phyloP scores from a whole-genome alignment of 2,113 vertebrate genomes.

The Pampusana beccarii region DNA sequence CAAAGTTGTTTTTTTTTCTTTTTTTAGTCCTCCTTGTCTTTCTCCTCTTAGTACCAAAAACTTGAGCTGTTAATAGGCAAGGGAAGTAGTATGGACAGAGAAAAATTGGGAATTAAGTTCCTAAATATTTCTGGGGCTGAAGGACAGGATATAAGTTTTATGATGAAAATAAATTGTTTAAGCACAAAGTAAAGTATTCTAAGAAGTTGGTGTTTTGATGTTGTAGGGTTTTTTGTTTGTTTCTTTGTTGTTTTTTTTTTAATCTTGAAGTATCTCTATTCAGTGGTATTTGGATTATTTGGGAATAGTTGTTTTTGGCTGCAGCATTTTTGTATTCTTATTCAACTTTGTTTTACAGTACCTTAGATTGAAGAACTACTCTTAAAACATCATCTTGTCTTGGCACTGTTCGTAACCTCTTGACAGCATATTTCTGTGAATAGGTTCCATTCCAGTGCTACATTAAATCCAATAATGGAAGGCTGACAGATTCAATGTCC shows the following conservation, averaged over 20 bases:
- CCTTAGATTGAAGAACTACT: not conserved
- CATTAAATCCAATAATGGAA: not conserved
- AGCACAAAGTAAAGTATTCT: not conserved
- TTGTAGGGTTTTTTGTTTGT: too few relatives aligned
- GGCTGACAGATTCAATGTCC: slow-evolving; percentile 29
- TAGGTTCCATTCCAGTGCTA: slow-evolving; percentile 66
- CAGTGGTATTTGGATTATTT: not conserved
- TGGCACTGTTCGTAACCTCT: slow-evolving; percentile 62
- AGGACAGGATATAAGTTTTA: not conserved
- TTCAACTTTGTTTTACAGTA: not conserved
- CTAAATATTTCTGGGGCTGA: not conserved
- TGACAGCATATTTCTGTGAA: slow-evolving; percentile 17
- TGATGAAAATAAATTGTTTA: not conserved
- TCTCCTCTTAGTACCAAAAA: not conserved
- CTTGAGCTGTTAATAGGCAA: not conserved
- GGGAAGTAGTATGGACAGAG: not conserved
- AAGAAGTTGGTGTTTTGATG: not conserved
- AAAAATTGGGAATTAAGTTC: not conserved
- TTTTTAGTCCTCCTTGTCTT: not conserved
- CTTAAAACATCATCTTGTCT: not conserved
- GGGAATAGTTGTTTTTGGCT: not conserved
- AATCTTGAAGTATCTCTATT: not conserved
- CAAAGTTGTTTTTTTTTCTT: not conserved
- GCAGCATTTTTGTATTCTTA: not conserved
- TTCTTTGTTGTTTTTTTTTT: not conserved